Evolutionary conservation across 2,113 vertebrate genomes (phyloP).

Genomic region (Gobius niger): DNA sequence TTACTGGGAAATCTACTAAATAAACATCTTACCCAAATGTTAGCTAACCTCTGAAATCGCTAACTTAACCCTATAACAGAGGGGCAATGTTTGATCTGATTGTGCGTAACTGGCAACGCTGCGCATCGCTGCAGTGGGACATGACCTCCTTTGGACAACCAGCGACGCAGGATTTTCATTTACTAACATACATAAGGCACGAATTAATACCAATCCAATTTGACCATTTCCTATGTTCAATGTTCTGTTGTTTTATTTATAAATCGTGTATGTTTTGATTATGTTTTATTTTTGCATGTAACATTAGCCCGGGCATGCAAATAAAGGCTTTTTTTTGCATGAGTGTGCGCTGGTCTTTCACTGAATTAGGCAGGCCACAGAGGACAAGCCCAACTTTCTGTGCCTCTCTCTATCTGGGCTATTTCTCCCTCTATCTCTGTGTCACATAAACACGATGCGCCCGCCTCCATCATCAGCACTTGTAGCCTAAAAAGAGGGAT

Average conservation of each 20-base stretch:
- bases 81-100: slow-evolving; percentile 2
- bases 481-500: slow-evolving; percentile 63
- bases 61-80: slow-evolving; percentile 1
- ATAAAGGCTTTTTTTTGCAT: slow-evolving; percentile 47
- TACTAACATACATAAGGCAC: neutral
- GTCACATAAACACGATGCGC: slow-evolving; percentile 23
- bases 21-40: slow-evolving; percentile 4
- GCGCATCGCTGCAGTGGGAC: neutral
- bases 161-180: neutral
- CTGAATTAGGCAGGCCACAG: slow-evolving; percentile 48
- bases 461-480: slow-evolving; percentile 48
- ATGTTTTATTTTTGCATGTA: slow-evolving; percentile 29
- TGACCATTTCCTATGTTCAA: neutral
- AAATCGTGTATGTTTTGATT: neutral
- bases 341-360: slow-evolving; percentile 21
- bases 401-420: slow-evolving; percentile 12
- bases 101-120: neutral
- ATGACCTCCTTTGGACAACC: slow-evolving; percentile 1
- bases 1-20: slow-evolving; percentile 4
- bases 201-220: neutral
- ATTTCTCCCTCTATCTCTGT: slow-evolving; percentile 4
- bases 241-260: neutral
- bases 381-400: slow-evolving; percentile 25
- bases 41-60: slow-evolving; percentile 5
- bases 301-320: slow-evolving; percentile 50